Percentiles rank a stretch among this genome's conserved stretches.
Conservation (phyloP, 2,888 invertebrate species). For the Odontomyia ornata region DNA sequence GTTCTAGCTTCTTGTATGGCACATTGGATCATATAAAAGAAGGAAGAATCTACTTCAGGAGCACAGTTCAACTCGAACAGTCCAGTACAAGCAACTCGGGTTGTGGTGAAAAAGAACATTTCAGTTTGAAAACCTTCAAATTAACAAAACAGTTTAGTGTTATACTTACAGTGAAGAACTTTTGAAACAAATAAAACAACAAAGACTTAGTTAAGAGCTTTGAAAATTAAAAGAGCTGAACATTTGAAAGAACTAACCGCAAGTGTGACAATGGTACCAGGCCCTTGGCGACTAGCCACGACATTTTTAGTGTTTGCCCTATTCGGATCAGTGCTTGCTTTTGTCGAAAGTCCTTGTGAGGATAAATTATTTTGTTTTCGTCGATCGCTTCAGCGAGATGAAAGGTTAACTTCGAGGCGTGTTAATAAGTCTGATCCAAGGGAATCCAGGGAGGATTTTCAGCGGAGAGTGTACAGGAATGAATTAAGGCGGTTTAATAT, state of each 20-base stretch:
- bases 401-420: not conserved
- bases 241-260: not conserved
- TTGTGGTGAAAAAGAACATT: no score
- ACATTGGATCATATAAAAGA: constrained; percentile 37
- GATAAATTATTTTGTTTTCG: constrained; percentile 28
- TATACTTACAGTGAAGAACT: no score
- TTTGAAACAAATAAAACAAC: no score
- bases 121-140: no score
- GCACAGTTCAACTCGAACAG: constrained; percentile 17
- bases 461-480: not conserved
- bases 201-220: not conserved
- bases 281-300: constrained; percentile 54
- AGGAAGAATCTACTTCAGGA: not conserved
- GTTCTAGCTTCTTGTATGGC: not conserved
- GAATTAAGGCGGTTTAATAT: constrained; percentile 3
- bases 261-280: constrained; percentile 53
- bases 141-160: no score
- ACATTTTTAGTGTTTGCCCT: constrained; percentile 51
- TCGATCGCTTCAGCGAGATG: not conserved
- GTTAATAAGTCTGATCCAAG: not conserved
- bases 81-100: not conserved
- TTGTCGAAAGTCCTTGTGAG: constrained; percentile 33
- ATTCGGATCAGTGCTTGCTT: constrained; percentile 22
- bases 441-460: not conserved
- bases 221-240: not conserved